A percentile compares a stretch with the other conserved stretches of the same genome.
These are phyloP conservation scores for Actinemys pallida DNA, from an alignment of 2,113 vertebrate species.

Conservation along the genomic window DNA sequence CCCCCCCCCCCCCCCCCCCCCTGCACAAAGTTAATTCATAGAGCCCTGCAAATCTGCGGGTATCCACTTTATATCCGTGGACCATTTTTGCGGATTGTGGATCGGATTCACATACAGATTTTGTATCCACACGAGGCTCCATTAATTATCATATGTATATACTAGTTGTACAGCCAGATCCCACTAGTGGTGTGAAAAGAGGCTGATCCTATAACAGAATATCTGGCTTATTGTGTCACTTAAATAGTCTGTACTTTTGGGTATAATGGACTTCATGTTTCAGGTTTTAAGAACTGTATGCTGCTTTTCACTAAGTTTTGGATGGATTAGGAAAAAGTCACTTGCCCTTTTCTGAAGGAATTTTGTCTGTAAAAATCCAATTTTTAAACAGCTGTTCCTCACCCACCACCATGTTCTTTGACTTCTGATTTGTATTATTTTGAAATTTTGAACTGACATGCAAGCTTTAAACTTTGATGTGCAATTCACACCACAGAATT, in stretches of 20 bases:
- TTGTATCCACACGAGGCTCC: too few species aligned
- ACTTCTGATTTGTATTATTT: background rate
- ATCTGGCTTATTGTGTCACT: background rate
- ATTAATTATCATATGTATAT: background rate
- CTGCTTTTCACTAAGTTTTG: background rate
- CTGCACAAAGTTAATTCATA: background rate
- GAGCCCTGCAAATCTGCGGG: too few species aligned
- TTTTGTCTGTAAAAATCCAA: background rate
- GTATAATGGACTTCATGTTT: background rate
- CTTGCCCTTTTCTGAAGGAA: background rate
- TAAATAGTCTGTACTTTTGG: background rate
- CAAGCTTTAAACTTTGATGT: background rate
- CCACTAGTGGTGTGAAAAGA: background rate
- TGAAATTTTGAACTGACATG: background rate
- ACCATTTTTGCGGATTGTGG: too few species aligned
- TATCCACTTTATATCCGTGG: too few species aligned
- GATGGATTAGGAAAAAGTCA: background rate
- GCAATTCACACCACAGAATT: background rate
- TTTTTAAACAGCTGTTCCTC: background rate
- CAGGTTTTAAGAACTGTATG: background rate
- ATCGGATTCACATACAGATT: too few species aligned
- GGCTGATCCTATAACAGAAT: background rate
- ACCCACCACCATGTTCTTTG: background rate
- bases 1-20: accelerated
- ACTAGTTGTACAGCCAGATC: background rate